Base-by-base conservation (phyloP, 2,888 invertebrate species). In the Eugnorisma glareosa region DNA sequence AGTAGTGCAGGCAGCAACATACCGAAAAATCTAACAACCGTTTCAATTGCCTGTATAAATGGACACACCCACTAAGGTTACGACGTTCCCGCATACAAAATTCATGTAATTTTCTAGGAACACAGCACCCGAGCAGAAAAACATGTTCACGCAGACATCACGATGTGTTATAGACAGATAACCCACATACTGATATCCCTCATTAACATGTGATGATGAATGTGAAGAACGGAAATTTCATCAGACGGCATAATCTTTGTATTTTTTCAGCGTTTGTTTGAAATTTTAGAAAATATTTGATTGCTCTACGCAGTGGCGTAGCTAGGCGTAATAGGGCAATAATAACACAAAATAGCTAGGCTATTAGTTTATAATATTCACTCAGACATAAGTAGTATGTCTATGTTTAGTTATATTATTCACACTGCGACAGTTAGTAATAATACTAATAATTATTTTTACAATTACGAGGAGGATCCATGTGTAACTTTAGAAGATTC, bases 71-170 rank as follows among this genome's bases (percentile, higher is more conserved):
- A n/a, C 5, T 51, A 13, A 5, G n/a, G 11, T n/a, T 13, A 13
- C 15, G 24, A 48, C 57, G 37, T 48, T 40, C 15, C 37, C 45
- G 43, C 35, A 75, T 72, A 40, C 28, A 48, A 1, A 37, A 28
- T 24, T 28, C 21, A 64, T 76, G 5, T 21, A 31, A 35, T 67
- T 54, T 74, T 64, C 48, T 71, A 43, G 48, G 48, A 64, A 67
- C n/a, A 54, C n/a, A 64, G 37, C 31, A 48, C 35, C 18, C 35
- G 54, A 43, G 3, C 51, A 61, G 73, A 78, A 84, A 82, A 82
- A 78, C 73, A 71, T 77, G 78, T 82, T 64, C 80, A 84, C 85
- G 85, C 85, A 75, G 59, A 28, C 73, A 77, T 67, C 81, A 82
- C 75, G 74, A 67, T 51, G 68, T 67, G 37, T 67, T 37, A 64